Base-by-base conservation (phyloP, 1,140 invertebrate genomes). In the Macrobrachium nipponense region DNA sequence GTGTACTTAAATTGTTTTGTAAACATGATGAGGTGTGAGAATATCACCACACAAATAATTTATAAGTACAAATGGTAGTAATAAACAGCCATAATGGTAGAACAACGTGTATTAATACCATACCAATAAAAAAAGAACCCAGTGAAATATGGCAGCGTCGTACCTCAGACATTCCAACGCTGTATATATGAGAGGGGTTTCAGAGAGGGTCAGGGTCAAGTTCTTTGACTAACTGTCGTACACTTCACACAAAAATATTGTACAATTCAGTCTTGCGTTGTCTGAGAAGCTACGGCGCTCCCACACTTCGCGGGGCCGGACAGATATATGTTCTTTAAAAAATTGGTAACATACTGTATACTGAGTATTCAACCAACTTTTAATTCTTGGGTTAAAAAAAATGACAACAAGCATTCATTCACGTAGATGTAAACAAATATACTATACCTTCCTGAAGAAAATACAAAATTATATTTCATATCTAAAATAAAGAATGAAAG, bases 41-140 rank as follows among this genome's bases (percentile, higher is more conserved):
- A 86, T 86, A 80, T 86, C 84, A 86, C 77, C 84, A 86, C 84
- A 86, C 84, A 86, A 86, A 86, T 86, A 86, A 79, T 85, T 85
- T 85, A 27, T 70, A 85, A 86, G 78, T 80, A 86, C 77, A 86
- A 86, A 86, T 76, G 84, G 84, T 86, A 86, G 51, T 84, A 84
- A 84, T 84, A 84, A 84, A 86, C 77, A 86, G 81, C 77, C 77
- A 86, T 76, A 86, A 80, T 73, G 77, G 77, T 86, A 73, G 77
- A 80, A 86, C 80, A 82, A 75, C 84, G 73, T 86, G 84, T 80
- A 86, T 78, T 80, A 70, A 72, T 86, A 86, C 70, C 77, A 44
- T 36, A 44, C n/a, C 61, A 80, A n/a, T 76, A 27, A 58, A 51
- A 51, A 76, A 84, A 78, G 51, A 68, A 17, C 76, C 20, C 12